These are phyloP conservation scores for Lacerta agilis DNA, from an alignment of 2,797 vertebrate genomes.

Conservation along the genomic window DNA sequence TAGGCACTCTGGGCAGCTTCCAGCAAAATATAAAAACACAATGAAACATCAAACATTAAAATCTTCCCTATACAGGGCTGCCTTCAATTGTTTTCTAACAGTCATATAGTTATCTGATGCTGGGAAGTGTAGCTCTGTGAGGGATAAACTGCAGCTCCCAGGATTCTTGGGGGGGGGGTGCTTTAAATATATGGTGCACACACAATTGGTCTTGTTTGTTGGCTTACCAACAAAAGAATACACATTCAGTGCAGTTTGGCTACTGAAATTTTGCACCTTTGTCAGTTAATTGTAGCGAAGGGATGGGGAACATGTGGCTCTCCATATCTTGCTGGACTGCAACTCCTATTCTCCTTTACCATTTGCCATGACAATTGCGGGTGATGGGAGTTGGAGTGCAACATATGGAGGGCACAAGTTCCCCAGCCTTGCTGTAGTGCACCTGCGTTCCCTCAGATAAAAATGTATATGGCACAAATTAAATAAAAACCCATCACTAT, in stretches of 20 bases:
- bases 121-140: no score
- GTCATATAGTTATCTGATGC: no score
- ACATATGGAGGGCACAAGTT: not conserved
- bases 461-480: not conserved
- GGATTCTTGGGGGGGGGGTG: no score
- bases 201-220: not conserved
- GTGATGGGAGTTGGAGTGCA: not conserved
- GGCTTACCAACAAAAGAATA: conserved; percentile 33
- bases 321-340: not conserved
- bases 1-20: no score
- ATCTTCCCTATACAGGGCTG: no score
- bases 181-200: no score
- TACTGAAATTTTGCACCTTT: not conserved
- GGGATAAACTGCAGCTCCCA: no score
- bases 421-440: not conserved
- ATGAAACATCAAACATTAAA: no score
- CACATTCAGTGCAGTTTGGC: not conserved
- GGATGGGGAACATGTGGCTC: not conserved
- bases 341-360: not conserved
- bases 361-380: not conserved
- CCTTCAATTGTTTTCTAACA: no score
- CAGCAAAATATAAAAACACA: no score
- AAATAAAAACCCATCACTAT: conserved; percentile 46
- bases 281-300: not conserved
- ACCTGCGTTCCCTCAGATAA: conserved; percentile 32